Percentiles rank a stretch among this genome's conserved stretches.
phyloP scores from a whole-genome alignment of 1,140 invertebrate species.

The Chironomus striatipennis region DNA sequence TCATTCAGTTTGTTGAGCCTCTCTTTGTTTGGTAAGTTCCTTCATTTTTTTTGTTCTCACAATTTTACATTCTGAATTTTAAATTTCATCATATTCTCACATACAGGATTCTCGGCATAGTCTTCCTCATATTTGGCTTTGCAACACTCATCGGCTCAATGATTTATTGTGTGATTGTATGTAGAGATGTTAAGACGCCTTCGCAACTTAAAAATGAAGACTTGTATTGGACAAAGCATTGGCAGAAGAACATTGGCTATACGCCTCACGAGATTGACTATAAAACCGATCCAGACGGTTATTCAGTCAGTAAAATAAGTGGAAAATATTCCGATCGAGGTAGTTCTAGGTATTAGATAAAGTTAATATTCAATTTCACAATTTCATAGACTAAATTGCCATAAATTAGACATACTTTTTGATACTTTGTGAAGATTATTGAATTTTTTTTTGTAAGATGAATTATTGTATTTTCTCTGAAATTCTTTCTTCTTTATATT shows the following conservation, averaged over 20 bases:
- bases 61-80: background rate
- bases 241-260: constrained; percentile 70
- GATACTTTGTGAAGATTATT: no score
- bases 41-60: background rate
- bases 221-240: constrained; percentile 81
- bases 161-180: constrained; percentile 76
- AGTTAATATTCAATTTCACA: no score
- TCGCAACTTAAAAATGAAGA: constrained; percentile 63
- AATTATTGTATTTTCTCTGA: no score
- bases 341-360: constrained; percentile 34
- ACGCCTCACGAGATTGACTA: constrained; percentile 70
- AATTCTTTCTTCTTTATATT: no score
- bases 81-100: background rate
- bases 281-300: constrained; percentile 46
- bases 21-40: constrained; percentile 68
- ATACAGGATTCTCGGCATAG: constrained; percentile 69
- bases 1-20: constrained; percentile 78
- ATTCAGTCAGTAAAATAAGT: constrained; percentile 57
- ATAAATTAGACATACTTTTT: no score
- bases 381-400: no score
- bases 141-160: constrained; percentile 73
- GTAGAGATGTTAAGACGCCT: constrained; percentile 62
- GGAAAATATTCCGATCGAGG: constrained; percentile 58
- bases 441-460: no score
- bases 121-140: constrained; percentile 79